A percentile compares a stretch with the other conserved stretches of the same genome.
Conservation (phyloP, 2,797 vertebrate species). For the Luscinia megarhynchos region DNA sequence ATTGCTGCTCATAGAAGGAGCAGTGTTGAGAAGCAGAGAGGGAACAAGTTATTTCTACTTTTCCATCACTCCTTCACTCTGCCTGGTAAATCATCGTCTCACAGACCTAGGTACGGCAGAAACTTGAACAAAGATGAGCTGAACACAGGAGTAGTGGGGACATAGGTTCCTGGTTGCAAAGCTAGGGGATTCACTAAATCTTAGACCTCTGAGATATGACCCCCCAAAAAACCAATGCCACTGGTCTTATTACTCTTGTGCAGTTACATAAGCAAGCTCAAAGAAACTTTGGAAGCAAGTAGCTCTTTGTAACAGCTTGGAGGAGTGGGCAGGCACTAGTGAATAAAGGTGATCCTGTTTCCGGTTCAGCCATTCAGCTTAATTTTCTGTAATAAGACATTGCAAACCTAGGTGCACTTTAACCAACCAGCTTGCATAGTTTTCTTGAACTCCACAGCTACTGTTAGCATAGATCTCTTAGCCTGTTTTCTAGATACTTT, state of each 20-base stretch:
- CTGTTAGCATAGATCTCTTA: neutral
- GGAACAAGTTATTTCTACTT: neutral
- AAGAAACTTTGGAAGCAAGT: neutral
- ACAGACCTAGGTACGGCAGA: neutral
- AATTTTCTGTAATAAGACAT: neutral
- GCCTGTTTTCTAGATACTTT: slow-evolving; percentile 16
- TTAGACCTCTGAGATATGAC: neutral
- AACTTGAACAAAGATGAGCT: neutral
- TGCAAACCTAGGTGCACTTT: neutral
- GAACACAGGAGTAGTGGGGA: accelerated
- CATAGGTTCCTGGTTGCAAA: neutral
- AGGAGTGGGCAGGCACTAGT: neutral
- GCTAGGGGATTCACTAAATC: neutral
- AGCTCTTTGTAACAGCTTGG: neutral
- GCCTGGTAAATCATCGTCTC: neutral
- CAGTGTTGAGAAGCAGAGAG: neutral
- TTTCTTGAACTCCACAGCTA: neutral
- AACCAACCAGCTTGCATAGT: neutral
- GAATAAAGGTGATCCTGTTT: neutral
- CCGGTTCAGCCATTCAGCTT: neutral
- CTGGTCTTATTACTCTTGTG: neutral
- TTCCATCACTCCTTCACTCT: neutral
- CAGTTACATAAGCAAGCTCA: neutral
- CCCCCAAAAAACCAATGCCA: accelerated
- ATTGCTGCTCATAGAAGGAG: neutral